Base-by-base conservation (phyloP, 2,797 vertebrate species). In the Anguilla obscura region DNA sequence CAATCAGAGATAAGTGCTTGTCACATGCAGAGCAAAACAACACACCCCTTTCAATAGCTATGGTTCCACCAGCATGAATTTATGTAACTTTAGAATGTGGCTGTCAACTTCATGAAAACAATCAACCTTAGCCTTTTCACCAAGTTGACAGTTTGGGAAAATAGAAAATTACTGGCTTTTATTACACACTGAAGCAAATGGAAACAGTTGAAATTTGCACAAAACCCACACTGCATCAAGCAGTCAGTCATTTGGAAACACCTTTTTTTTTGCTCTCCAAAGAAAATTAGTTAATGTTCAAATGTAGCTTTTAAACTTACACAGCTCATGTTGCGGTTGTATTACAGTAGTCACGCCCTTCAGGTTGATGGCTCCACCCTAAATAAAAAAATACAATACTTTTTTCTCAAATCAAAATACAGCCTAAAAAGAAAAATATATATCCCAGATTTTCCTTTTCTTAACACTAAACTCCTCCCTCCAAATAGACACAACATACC, bases 1-100 rank as follows among this genome's bases (percentile, higher is more conserved):
- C 93, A 92, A 93, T 91, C 79, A 66, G 36, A 85, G 88, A 80
- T 87, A 74, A 89, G 84, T 89, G 76, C 89, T 89, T 86, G 89
- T 92, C 16, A 24, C 4, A 21, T 8, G 40, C 36, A 80, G 76
- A 48, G 76, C 2, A 80, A 45, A 80, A 24, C 6, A 74, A 45
- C 76, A 80, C 40, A 76, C 40, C 76, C 40, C 24, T 80, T 24
- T 80, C 14, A 45, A 14, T 74, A 36, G 71, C 8, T 74, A 36
- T 30, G 30, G 36, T 74, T 74, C 71, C 71, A 74, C 71, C 30
- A 74, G 71, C 27, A 74, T 66, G 63, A 27, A 27, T 33, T 33
- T 74, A 0, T 74, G 71, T 30, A 27, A 33, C 30, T 33, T 74
- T 14, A 14, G 27, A 36, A 74, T 14, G 71, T n/a, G 8, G n/a